Evolutionary conservation across 2,797 vertebrate species (phyloP), one percentile per base, ranked within the genome.

Genomic region (Esox lucius): DNA sequence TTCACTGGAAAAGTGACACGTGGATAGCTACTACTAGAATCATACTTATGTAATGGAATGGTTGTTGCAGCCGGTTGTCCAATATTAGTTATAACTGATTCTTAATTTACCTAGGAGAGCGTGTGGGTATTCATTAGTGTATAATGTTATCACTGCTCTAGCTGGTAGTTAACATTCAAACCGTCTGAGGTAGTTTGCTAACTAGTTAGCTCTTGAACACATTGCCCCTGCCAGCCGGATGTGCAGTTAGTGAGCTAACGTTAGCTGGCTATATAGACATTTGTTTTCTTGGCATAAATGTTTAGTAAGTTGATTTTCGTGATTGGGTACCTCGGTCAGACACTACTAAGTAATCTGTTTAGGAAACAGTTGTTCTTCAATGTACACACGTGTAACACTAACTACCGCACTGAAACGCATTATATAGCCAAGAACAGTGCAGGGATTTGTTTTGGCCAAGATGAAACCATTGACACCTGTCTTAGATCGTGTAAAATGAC

Each of bases 1-100:
- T 71, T 68, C 76, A 83, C 79, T 62, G 31, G 70, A 85, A 81
- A 91, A 91, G 92, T 94, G 94, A 95, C 94, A 95, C 92, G 91
- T 95, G 92, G 91, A 91, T 88, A 76, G 42, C 75, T 75, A 42
- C 67, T 22, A 62, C 72, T 59, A 71, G 79, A 53, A 17, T 31
- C 46, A 33, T 12, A 46, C 42, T 46, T 46, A 9, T 1, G 46
- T 65, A 26, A 33, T 17, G 62, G 15, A 26, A 31, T 64, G 26
- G 3, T 65, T 28, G 9, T 22, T 59, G 3, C 7, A 11, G 9
- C 9, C 22, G 16, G 22, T 13, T 59, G 22, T n/a, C 22, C 9
- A 24, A 24, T n/a, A 24, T 24, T 24, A 22, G 59, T 11, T 59
- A 4, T 22, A 9, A 24, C 22, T 0, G 9, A 24, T 22, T 59